A percentile compares a stretch with the other conserved stretches of the same genome.
Evolutionary conservation across 1,140 invertebrate species (phyloP).

Genomic region (Apocrypta bakeri): DNA sequence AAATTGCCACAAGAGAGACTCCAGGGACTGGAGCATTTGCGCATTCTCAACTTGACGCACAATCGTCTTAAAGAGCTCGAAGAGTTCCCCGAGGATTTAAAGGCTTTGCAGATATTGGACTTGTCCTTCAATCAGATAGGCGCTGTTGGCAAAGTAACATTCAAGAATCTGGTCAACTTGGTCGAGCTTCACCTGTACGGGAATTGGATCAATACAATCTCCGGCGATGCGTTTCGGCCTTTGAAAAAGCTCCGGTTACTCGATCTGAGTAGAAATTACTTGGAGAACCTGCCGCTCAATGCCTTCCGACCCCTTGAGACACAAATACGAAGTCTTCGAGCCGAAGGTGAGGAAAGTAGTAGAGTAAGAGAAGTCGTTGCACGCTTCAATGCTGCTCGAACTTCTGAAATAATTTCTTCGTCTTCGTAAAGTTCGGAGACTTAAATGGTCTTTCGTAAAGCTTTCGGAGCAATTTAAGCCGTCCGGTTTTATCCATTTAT

Average conservation of each 20-base stretch:
- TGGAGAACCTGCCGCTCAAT: conserved; percentile 86
- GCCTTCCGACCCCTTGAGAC: conserved; percentile 86
- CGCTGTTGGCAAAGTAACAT: conserved; percentile 83
- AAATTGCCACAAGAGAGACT: conserved; percentile 89
- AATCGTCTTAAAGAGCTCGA: conserved; percentile 89
- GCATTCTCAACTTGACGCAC: conserved; percentile 86
- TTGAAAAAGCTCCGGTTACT: conserved; percentile 86
- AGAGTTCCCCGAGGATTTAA: conserved; percentile 86
- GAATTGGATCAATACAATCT: conserved; percentile 87
- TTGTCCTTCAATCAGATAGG: conserved; percentile 89
- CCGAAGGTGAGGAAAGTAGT: conserved; percentile 80
- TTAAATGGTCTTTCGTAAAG: background rate
- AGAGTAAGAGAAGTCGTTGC: background rate
- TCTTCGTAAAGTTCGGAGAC: background rate
- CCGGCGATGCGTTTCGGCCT: conserved; percentile 86
- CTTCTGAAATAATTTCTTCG: background rate
- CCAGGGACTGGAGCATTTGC: conserved; percentile 83
- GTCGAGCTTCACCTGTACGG: conserved; percentile 86
- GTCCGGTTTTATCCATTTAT: background rate
- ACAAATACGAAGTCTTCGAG: conserved; percentile 83
- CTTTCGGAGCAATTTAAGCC: background rate
- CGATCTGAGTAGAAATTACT: conserved; percentile 89
- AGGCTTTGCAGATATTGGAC: conserved; percentile 85
- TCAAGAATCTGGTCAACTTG: conserved; percentile 83
- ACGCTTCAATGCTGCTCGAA: background rate